Base-by-base conservation (phyloP, 2,888 invertebrate species). In the Tinea pellionella region DNA sequence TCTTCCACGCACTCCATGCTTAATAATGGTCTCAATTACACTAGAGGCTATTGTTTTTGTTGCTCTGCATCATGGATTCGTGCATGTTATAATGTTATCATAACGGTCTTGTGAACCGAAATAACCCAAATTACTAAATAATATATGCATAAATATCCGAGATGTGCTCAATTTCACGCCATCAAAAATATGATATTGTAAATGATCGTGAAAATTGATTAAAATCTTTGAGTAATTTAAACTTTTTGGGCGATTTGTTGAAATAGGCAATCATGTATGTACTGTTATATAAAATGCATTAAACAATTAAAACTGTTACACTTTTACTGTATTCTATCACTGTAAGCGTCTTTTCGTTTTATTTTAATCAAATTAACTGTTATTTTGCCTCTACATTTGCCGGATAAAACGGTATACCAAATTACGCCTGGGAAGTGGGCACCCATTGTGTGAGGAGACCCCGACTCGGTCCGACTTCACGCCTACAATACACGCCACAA, bases 401-500 rank as follows among this genome's bases (percentile, higher is more conserved):
- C 74, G 72, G 73, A 77, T 73, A 72, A 76, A 84, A 85, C 83
- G 78, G 83, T 86, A 85, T 66, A 77, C 77, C 77, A 80, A 86
- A 85, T 86, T 84, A 83, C 69, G 73, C 75, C 70, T 84, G 86
- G 70, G 84, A 86, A 85, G 72, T 82, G 71, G 83, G 78, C 69
- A 73, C 68, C 78, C 69, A 83, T 85, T 84, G 85, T 85, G 66
- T 71, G 56, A 24, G 56, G 15, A 16, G 42, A 13, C 13, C 58
- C 24, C 55, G 19, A 19, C 51, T 19, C 51, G 15, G 30, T 53
- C 53, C 53, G 24, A 53, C 47, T 47, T 16, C 24, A 16, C 56
- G 56, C 2, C 18, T n/a, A 18, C 56, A 56, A 56, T 29, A 56
- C 29, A 24, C 56, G 18, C 56, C 37, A 32, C 42, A 24, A 53